These are phyloP conservation scores for Cotesia vestalis DNA, from an alignment of 1,140 invertebrate genomes.

Conservation along the genomic window DNA sequence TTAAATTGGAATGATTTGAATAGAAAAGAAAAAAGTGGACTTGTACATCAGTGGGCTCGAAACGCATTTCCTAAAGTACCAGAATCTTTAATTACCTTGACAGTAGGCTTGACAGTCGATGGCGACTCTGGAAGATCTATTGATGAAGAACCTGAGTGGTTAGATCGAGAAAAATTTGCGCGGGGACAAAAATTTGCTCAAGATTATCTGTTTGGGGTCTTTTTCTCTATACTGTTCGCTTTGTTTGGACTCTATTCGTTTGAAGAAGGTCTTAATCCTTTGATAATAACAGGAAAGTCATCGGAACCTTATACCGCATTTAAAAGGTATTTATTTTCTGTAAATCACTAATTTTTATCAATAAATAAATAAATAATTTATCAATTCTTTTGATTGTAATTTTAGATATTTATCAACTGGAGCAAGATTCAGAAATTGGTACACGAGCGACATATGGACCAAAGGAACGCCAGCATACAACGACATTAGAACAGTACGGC, in stretches of 20 bases:
- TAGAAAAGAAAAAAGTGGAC: background rate
- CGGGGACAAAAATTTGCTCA: conserved; percentile 74
- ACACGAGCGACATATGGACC: conserved; percentile 63
- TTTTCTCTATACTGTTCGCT: conserved; percentile 70
- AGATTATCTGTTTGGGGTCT: conserved; percentile 70
- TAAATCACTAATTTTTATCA: background rate
- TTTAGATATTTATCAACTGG: conserved; percentile 64
- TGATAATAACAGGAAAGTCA: conserved; percentile 74
- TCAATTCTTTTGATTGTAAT: too few relatives aligned
- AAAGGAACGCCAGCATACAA: conserved; percentile 57
- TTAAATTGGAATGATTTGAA: background rate
- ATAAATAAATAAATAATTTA: too few relatives aligned
- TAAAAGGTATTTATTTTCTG: conserved; percentile 69
- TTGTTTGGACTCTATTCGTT: conserved; percentile 72
- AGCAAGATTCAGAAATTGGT: conserved; percentile 65
- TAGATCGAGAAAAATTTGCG: conserved; percentile 57
- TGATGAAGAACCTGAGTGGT: conserved; percentile 49
- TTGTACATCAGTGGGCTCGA: background rate
- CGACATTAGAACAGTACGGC: conserved; percentile 62
- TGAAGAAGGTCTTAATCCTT: conserved; percentile 71
- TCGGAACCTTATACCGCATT: conserved; percentile 72
- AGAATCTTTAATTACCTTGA: background rate
- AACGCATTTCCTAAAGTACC: conserved; percentile 14
- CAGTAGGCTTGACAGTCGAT: background rate
- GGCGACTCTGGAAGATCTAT: conserved; percentile 12